Conservation (phyloP, 1,140 invertebrate genomes). For the Zaprionus inermis region DNA sequence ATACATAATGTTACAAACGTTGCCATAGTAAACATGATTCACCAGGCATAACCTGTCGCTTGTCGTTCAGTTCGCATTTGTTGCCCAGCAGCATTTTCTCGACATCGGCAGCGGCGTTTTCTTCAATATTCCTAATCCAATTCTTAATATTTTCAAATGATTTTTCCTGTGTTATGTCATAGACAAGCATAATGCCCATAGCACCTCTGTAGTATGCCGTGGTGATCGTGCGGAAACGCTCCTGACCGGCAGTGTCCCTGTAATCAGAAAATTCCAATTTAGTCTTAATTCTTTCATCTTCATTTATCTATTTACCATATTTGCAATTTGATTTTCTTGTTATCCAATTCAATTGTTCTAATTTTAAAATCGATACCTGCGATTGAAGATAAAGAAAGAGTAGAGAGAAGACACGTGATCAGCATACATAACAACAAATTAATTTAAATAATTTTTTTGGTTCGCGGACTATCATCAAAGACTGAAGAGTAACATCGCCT, state of each 20-base stretch:
- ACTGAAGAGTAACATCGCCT: background rate
- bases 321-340: slow-evolving; percentile 99
- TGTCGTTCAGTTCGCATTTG: slow-evolving; percentile 96
- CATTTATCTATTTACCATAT: slow-evolving; percentile 91
- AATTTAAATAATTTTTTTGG: slow-evolving; percentile 58
- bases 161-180: slow-evolving; percentile 99
- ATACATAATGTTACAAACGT: slow-evolving; percentile 6
- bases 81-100: slow-evolving; percentile 98
- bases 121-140: slow-evolving; percentile 99
- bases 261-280: slow-evolving; percentile 18
- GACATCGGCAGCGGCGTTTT: slow-evolving; percentile 96
- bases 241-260: slow-evolving; percentile 98
- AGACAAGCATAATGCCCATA: slow-evolving; percentile 99
- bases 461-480: slow-evolving; percentile 38
- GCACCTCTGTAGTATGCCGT: slow-evolving; percentile 99
- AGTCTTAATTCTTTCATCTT: background rate
- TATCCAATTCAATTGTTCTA: slow-evolving; percentile 98
- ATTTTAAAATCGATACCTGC: slow-evolving; percentile 99
- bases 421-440: slow-evolving; percentile 39
- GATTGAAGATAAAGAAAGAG: slow-evolving; percentile 77
- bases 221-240: slow-evolving; percentile 98
- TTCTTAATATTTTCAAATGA: slow-evolving; percentile 99
- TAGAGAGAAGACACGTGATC: slow-evolving; percentile 42
- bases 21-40: too few relatives aligned
- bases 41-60: slow-evolving; percentile 89